phyloP scores from a whole-genome alignment of 2,888 invertebrate species.

The Oscheius onirici region DNA sequence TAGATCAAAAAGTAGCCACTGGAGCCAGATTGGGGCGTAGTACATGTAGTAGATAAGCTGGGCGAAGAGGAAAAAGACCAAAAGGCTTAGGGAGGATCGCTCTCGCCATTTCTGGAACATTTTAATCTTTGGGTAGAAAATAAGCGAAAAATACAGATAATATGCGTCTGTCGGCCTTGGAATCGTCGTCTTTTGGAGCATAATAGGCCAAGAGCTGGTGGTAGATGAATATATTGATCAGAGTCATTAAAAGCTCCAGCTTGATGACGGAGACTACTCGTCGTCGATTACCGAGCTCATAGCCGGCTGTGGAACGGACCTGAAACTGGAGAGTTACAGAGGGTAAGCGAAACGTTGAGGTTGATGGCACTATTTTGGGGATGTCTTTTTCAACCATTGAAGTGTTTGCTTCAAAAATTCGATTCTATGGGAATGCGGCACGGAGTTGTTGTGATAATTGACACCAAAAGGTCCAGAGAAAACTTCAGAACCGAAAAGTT shows the following conservation, averaged over 20 bases:
- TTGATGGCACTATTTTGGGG: too few relatives aligned
- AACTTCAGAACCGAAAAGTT: too few relatives aligned
- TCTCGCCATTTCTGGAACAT: constrained; percentile 16
- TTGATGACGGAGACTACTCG: constrained; percentile 57
- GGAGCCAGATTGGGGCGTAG: constrained; percentile 47
- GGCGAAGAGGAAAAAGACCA: constrained; percentile 41
- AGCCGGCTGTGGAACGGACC: constrained; percentile 52
- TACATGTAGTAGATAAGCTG: constrained; percentile 57
- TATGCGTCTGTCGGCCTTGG: neutral
- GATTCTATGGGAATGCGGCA: too few relatives aligned
- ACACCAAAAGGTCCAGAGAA: too few relatives aligned
- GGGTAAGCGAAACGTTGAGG: too few relatives aligned
- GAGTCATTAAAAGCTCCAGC: constrained; percentile 46
- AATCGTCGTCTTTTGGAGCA: constrained; percentile 13
- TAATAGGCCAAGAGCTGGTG: constrained; percentile 52
- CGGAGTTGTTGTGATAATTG: too few relatives aligned
- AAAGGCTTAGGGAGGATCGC: constrained; percentile 33
- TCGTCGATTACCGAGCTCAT: constrained; percentile 59
- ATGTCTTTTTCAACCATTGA: too few relatives aligned
- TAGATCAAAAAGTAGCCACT: constrained; percentile 52
- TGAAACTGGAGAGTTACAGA: too few relatives aligned
- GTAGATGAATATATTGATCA: constrained; percentile 53
- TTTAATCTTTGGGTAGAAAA: too few relatives aligned
- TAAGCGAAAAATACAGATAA: too few relatives aligned
- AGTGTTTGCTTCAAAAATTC: too few relatives aligned